Percentiles rank a stretch among this genome's conserved stretches.
Evolutionary conservation across 1,140 invertebrate genomes (phyloP).

Genomic region (Goniozus legneri): DNA sequence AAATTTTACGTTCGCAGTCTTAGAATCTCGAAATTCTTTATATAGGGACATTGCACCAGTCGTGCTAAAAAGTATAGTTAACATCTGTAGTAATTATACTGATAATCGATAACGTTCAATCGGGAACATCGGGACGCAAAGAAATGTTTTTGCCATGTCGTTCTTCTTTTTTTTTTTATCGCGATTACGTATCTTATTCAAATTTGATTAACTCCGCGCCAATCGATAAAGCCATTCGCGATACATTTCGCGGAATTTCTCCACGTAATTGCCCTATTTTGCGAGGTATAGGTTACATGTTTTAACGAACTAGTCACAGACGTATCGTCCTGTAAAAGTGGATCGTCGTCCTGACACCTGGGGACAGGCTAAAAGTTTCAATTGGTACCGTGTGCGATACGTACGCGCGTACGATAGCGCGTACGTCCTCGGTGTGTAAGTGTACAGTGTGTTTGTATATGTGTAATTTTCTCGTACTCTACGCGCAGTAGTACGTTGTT

Average conservation of each 20-base stretch:
- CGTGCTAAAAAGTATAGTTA: conserved; percentile 12
- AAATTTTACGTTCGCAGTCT: conserved; percentile 19
- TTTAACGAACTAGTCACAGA: not conserved
- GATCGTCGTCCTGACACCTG: conserved; percentile 11
- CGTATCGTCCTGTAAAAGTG: conserved; percentile 10
- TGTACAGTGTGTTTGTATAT: conserved; percentile 8
- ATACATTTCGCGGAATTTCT: not conserved
- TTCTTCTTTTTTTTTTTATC: not conserved
- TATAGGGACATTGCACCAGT: conserved; percentile 20
- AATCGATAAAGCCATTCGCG: not conserved
- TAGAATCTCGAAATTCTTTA: conserved; percentile 9
- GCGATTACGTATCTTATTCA: too few relatives aligned
- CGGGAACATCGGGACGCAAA: not conserved
- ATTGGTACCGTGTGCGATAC: not conserved
- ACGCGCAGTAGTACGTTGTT: conserved; percentile 26
- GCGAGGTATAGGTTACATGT: conserved; percentile 31
- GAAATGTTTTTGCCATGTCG: not conserved
- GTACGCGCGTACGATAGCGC: not conserved
- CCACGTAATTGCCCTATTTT: conserved; percentile 29
- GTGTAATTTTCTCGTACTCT: conserved; percentile 11
- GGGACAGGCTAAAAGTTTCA: conserved; percentile 9
- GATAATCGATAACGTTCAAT: not conserved
- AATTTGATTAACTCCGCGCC: too few relatives aligned
- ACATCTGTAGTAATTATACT: not conserved
- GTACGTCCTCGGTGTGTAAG: not conserved